Base-by-base conservation (phyloP, 2,888 invertebrate genomes). In the Lasius platythorax region DNA sequence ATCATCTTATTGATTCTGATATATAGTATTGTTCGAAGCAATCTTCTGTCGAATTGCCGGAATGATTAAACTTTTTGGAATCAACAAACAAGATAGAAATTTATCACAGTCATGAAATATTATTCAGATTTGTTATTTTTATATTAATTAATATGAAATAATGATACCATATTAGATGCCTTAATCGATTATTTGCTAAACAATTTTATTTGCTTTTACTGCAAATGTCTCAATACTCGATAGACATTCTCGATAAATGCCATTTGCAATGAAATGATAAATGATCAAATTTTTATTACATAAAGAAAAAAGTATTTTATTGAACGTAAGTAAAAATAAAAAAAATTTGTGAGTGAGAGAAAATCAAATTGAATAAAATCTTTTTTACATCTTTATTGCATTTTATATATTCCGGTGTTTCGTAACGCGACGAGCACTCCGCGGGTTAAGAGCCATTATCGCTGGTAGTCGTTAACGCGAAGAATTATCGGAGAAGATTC, bases 401-500 rank as follows among this genome's bases (percentile, higher is more conserved):
- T 30, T 37, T n/a, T 12, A 23, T 23, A 33, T 66, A 56, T n/a
- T 30, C 23, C 56, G 46, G 50, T 68, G 63, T 79, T 70, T 68
- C 30, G 68, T 78, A 61, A 67, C 37, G 68, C 56, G 67, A 67
- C 70, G 43, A 72, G 37, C 56, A 72, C 58, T 72, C 58, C 58
- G 58, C 58, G 37, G 61, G 58, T 79, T 79, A 70, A 79, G 70
- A 79, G 70, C 70, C 70, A 79, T 79, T 79, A 79, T 72, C 58
- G 79, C 23, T 61, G 58, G 58, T 61, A 70, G 58, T 79, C 79
- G 73, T 79, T 79, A 79, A 73, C 58, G 79, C 79, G 79, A 79
- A 61, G 61, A 85, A 79, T 83, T 58, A 79, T 64, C 66, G 85
- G 40, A 30, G 46, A 75, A 74, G 66, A 66, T 33, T 46, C 43